Base-by-base conservation (phyloP, 1,140 invertebrate species). In the Carcinoscorpius rotundicauda region DNA sequence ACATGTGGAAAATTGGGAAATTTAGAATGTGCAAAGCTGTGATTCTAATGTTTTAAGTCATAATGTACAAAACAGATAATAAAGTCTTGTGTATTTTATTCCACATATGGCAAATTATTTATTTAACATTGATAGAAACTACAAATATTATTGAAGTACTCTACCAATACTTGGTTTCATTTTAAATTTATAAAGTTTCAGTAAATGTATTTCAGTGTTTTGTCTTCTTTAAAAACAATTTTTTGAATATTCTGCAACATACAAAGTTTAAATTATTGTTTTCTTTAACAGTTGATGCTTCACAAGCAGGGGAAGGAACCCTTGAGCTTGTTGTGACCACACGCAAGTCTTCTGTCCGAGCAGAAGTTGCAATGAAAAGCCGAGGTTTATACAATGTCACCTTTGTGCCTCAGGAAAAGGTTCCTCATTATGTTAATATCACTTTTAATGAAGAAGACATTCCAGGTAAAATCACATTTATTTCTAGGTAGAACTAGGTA, bases 361-460 rank as follows among this genome's bases (percentile, higher is more conserved):
- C 79, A 52, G 80, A 81, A 70, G 89, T 93, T 4, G 88, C 92
- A 4, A 91, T 91, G 51, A 87, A 90, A 73, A 90, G 91, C 2
- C 82, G 92, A 65, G 93, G 92, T 4, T 78, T 95, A 0, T 99
- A 98, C 77, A 94, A 98, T 72, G 94, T 99, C 0, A 94, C 92
- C 1, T 99, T 98, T 77, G 85, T 96, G 29, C 96, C 96, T 0
- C 86, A 90, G 75, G 89, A 93, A 59, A 82, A 86, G 6, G 87
- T 89, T 63, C 83, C 90, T 4, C 96, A 99, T 79, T 93, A 87
- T 73, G 91, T 98, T 4, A 95, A 93, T 72, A 95, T 98, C 64
- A 93, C 89, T 6, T 98, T 98, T 77, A 98, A 98, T 73, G 93
- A 96, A 68, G 89, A 95, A 72, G 83, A 88, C 63, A 89, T 97